A percentile compares a stretch with the other conserved stretches of the same genome.
phyloP scores from a whole-genome alignment of 2,888 invertebrate species.

The Allacma fusca region DNA sequence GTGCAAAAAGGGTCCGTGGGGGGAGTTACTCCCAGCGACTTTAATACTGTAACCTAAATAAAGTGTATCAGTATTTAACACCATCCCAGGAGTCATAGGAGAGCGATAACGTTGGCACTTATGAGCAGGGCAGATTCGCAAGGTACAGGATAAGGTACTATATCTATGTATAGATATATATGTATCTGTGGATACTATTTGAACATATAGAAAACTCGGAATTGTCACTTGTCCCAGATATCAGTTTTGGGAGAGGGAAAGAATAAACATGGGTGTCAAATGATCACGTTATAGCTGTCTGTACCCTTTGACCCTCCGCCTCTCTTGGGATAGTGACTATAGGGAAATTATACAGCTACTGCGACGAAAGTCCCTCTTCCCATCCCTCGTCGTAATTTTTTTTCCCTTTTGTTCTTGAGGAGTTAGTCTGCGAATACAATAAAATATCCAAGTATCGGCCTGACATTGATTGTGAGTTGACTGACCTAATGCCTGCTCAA shows the following conservation, averaged over 20 bases:
- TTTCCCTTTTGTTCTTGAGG: background rate
- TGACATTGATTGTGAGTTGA: constrained; percentile 32
- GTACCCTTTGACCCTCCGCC: constrained; percentile 44
- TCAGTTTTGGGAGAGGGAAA: constrained; percentile 17
- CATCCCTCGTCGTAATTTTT: background rate
- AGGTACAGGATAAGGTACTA: too few relatives aligned
- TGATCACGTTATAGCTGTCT: constrained; percentile 37
- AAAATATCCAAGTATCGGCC: background rate
- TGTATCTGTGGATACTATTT: too few relatives aligned
- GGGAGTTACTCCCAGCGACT: too few relatives aligned
- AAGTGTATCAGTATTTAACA: too few relatives aligned
- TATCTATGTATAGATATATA: too few relatives aligned
- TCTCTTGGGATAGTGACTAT: too few relatives aligned
- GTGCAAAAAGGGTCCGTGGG: too few relatives aligned
- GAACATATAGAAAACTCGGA: too few relatives aligned
- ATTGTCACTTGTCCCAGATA: constrained; percentile 29
- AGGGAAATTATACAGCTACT: background rate
- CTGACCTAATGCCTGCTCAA: constrained; percentile 20
- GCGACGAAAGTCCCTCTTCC: background rate
- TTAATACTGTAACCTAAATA: too few relatives aligned
- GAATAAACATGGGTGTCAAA: constrained; percentile 43
- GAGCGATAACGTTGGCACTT: too few relatives aligned
- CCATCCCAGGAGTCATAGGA: too few relatives aligned
- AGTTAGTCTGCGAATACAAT: background rate
- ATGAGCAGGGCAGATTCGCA: too few relatives aligned